Percentiles rank a stretch among this genome's conserved stretches.
phyloP scores from a whole-genome alignment of 2,888 invertebrate genomes.

The Brachyopa scutellaris region DNA sequence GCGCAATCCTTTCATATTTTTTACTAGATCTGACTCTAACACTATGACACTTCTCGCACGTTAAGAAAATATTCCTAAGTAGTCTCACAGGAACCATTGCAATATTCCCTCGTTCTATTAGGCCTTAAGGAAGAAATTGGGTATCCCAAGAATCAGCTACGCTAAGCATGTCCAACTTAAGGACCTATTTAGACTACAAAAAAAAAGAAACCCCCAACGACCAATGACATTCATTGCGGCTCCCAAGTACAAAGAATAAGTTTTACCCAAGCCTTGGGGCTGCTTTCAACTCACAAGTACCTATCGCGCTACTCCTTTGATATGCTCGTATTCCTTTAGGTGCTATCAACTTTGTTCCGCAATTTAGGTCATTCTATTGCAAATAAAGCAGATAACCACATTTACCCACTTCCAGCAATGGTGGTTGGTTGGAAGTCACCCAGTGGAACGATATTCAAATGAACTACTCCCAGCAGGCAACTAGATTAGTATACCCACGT shows the following conservation, averaged over 20 bases:
- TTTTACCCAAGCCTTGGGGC: slow-evolving; percentile 13
- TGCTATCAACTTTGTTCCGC: slow-evolving; percentile 50
- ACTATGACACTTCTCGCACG: no score
- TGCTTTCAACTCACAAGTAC: slow-evolving; percentile 11
- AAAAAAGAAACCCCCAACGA: no score
- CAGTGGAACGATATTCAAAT: slow-evolving; percentile 56
- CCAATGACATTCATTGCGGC: no score
- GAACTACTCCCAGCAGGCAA: slow-evolving; percentile 49
- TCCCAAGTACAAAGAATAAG: slow-evolving; percentile 15
- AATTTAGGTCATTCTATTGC: slow-evolving; percentile 64
- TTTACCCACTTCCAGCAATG: slow-evolving; percentile 55
- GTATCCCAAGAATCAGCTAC: no score
- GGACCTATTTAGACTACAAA: no score
- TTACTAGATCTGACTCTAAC: no score
- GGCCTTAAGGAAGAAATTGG: no score
- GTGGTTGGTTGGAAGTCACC: slow-evolving; percentile 2
- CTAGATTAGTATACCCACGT: slow-evolving; percentile 59
- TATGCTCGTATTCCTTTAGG: slow-evolving; percentile 5
- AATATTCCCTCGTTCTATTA: no score
- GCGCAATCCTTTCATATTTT: no score
- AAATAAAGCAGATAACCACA: slow-evolving; percentile 67
- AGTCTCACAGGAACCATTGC: no score
- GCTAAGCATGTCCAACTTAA: no score
- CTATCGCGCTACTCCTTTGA: not conserved
- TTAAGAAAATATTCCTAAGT: no score